Evolutionary conservation across 2,113 vertebrate genomes (phyloP), one percentile per base, ranked within the genome.

Genomic region (Lophius piscatorius): DNA sequence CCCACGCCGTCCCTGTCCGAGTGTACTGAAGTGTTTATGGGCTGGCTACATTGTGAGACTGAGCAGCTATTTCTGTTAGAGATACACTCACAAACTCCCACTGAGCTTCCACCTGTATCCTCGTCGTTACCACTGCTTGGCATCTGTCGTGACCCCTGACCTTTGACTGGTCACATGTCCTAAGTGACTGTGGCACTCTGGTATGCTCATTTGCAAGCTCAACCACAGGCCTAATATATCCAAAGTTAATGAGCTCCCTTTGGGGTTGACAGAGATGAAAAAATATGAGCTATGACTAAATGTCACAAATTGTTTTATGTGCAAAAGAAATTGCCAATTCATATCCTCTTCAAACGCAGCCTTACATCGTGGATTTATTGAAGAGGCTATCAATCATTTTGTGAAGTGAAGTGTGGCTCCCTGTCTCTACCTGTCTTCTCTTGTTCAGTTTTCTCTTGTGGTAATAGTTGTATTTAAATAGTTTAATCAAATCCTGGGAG

Each of bases 161-260:
- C 85, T 91, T 82, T 91, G 87, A 86, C 83, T 35, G 50, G 67
- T 80, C 78, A 83, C 74, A 70, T 84, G 83, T 88, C 83, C 83
- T 71, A 66, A 76, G 75, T 78, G 76, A 78, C 75, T 71, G 74
- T 81, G 74, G 81, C 80, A 70, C 24, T 69, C n/a, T 55, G 73
- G 80, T 60, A 66, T 84, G 68, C 67, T 71, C 41, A 10, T 72
- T 57, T 64, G 60, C 59, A 50, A 63, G 55, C 24, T 67, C 36
- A 9, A 76, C 60, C 44, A 11, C 45, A 2, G 49, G 68, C 64
- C 78, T 50, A 76, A 87, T 75, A 85, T 84, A 84, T 78, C 73
- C 66, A 55, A 7, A 55, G 54, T 78, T 78, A 78, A 77, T 44
- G 42, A 50, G 38, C 41, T 35, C 22, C 50, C 57, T 62, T 41